A percentile compares a stretch with the other conserved stretches of the same genome.
These are phyloP conservation scores for Drosophila pseudotakahashii DNA, from an alignment of 2,888 invertebrate species.

Conservation along the genomic window DNA sequence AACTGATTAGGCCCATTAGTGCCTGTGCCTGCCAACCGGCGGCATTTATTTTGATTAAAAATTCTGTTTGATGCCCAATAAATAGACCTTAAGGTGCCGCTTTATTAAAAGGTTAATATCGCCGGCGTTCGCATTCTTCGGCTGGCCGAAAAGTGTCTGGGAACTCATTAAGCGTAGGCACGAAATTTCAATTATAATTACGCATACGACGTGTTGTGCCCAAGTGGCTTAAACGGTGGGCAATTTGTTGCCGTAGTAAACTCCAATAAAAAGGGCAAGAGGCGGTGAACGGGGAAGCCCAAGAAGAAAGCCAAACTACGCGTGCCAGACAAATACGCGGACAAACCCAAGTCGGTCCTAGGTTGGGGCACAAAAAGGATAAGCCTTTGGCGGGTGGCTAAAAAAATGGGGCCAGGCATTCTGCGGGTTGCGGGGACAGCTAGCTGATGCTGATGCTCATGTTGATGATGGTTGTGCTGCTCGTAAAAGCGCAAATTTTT, in stretches of 20 bases:
- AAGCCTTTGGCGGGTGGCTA: slow-evolving; percentile 14
- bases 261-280: slow-evolving; percentile 25
- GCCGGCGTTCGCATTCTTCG: slow-evolving; percentile 28
- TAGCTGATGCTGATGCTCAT: slow-evolving; percentile 47
- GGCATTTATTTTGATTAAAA: slow-evolving; percentile 39
- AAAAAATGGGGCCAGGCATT: slow-evolving; percentile 10
- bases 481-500: slow-evolving; percentile 75
- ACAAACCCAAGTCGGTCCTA: slow-evolving; percentile 22
- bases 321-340: slow-evolving; percentile 22
- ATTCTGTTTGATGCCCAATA: slow-evolving; percentile 40
- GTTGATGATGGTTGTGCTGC: slow-evolving; percentile 51
- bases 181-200: slow-evolving; percentile 70
- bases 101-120: slow-evolving; percentile 58
- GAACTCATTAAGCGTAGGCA: slow-evolving; percentile 64
- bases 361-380: slow-evolving; percentile 46
- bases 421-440: slow-evolving; percentile 8
- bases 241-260: slow-evolving; percentile 62
- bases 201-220: slow-evolving; percentile 66
- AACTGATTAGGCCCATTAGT: slow-evolving; percentile 22
- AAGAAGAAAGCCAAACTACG: slow-evolving; percentile 31
- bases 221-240: slow-evolving; percentile 54
- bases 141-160: slow-evolving; percentile 38
- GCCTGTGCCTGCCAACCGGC: slow-evolving; percentile 7
- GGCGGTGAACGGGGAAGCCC: neutral
- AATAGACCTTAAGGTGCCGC: slow-evolving; percentile 47